Percentiles rank a stretch among this genome's conserved stretches.
Evolutionary conservation across 2,113 vertebrate genomes (phyloP).

Genomic region (Sinocyclocheilus grahami): DNA sequence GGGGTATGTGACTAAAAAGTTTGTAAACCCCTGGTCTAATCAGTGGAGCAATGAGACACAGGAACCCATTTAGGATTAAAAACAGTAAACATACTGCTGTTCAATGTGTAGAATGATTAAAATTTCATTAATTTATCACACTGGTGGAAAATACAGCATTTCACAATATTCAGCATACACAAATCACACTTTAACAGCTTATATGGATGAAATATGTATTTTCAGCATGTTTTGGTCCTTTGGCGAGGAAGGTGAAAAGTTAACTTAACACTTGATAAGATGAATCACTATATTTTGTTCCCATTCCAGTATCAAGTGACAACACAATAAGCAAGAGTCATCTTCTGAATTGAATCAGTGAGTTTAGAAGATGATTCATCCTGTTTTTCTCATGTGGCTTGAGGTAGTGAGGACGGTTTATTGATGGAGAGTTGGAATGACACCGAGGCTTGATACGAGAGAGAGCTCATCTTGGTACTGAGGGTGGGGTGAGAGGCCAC

Average conservation of each 20-base stretch:
- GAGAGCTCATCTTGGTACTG: slow-evolving; percentile 54
- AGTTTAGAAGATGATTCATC: neutral
- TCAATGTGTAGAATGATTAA: too few species aligned
- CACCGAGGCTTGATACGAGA: slow-evolving; percentile 46
- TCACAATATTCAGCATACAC: neutral
- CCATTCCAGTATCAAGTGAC: neutral
- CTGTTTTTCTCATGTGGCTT: neutral
- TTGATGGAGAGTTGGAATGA: slow-evolving; percentile 29
- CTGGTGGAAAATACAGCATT: neutral
- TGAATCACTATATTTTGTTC: neutral
- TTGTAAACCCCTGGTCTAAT: neutral
- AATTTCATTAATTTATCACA: neutral
- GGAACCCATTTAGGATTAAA: neutral
- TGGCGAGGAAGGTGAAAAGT: neutral
- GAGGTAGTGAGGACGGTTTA: slow-evolving; percentile 29
- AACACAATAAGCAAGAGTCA: slow-evolving; percentile 6
- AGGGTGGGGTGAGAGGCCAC: slow-evolving; percentile 39
- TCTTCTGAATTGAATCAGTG: neutral
- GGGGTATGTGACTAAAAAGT: neutral
- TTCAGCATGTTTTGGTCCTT: neutral
- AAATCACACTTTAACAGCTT: neutral
- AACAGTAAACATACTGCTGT: neutral
- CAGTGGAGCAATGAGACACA: neutral
- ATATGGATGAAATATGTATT: neutral
- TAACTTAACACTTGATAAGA: neutral